phyloP scores from a whole-genome alignment of 1,140 invertebrate species.

The Armadillidium nasatum region DNA sequence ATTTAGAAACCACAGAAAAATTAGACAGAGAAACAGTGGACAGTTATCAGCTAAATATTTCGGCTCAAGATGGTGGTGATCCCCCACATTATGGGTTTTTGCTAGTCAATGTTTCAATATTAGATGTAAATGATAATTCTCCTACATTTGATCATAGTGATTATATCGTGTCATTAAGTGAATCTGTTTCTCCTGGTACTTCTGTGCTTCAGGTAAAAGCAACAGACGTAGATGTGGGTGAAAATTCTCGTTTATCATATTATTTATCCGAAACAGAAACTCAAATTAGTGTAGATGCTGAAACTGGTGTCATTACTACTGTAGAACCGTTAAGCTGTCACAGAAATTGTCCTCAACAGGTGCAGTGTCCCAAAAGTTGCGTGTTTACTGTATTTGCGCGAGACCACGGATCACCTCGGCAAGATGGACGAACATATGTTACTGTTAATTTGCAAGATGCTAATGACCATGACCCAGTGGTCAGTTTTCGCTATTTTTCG shows the following conservation, averaged over 20 bases:
- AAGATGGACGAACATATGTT: constrained; percentile 88
- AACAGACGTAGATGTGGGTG: constrained; percentile 82
- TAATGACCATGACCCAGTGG: constrained; percentile 90
- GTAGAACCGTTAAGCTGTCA: constrained; percentile 60
- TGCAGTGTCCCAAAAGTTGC: constrained; percentile 75
- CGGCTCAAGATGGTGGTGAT: constrained; percentile 75
- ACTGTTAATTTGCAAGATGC: constrained; percentile 88
- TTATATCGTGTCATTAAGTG: constrained; percentile 84
- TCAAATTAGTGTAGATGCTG: constrained; percentile 81
- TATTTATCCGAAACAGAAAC: constrained; percentile 80
- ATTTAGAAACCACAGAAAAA: constrained; percentile 82
- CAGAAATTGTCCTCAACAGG: constrained; percentile 64
- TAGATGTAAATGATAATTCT: constrained; percentile 92
- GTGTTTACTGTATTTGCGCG: constrained; percentile 89
- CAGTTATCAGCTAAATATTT: constrained; percentile 80
- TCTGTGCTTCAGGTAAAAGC: constrained; percentile 83
- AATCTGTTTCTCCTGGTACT: constrained; percentile 82
- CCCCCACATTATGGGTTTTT: constrained; percentile 76
- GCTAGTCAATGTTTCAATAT: constrained; percentile 80
- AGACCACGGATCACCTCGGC: constrained; percentile 82
- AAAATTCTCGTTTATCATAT: constrained; percentile 87
- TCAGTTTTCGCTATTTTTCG: constrained; percentile 83
- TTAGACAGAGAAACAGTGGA: constrained; percentile 79
- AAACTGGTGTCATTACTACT: constrained; percentile 78
- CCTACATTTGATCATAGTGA: constrained; percentile 89